These are phyloP conservation scores for Limonius californicus DNA, from an alignment of 1,140 invertebrate genomes.

Conservation along the genomic window DNA sequence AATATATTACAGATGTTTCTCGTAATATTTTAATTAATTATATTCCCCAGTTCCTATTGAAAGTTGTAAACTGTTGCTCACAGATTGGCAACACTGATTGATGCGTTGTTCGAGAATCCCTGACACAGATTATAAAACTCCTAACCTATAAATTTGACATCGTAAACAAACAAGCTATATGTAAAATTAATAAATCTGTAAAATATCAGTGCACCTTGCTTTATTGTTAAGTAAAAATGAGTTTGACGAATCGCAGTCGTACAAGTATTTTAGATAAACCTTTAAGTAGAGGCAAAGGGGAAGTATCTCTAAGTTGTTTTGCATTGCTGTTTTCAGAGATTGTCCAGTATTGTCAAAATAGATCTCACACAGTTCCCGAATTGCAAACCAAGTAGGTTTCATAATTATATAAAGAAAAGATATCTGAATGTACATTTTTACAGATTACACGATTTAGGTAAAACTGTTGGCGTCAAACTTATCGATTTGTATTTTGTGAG, in stretches of 20 bases:
- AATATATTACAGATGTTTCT: no score
- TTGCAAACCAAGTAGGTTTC: constrained; percentile 82
- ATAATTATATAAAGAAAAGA: no score
- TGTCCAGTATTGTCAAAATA: constrained; percentile 96
- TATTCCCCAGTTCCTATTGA: no score
- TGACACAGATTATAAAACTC: no score
- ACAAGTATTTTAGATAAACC: constrained; percentile 89
- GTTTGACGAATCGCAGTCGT: constrained; percentile 54
- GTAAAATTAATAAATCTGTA: no score
- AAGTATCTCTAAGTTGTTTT: constrained; percentile 90
- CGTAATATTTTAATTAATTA: no score
- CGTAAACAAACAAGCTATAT: no score
- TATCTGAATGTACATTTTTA: constrained; percentile 39
- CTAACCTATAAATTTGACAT: no score
- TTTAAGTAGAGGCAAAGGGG: constrained; percentile 86
- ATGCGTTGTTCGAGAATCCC: no score
- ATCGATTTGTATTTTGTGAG: constrained; percentile 91
- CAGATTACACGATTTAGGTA: constrained; percentile 88
- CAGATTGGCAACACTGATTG: no score
- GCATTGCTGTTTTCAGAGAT: constrained; percentile 96
- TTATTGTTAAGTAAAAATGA: constrained; percentile 41
- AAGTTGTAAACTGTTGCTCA: no score
- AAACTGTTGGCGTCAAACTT: constrained; percentile 90
- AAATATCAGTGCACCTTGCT: no score
- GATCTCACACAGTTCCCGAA: constrained; percentile 91